Conservation (phyloP, 1,140 invertebrate genomes). For the Scaptomyza montana region DNA sequence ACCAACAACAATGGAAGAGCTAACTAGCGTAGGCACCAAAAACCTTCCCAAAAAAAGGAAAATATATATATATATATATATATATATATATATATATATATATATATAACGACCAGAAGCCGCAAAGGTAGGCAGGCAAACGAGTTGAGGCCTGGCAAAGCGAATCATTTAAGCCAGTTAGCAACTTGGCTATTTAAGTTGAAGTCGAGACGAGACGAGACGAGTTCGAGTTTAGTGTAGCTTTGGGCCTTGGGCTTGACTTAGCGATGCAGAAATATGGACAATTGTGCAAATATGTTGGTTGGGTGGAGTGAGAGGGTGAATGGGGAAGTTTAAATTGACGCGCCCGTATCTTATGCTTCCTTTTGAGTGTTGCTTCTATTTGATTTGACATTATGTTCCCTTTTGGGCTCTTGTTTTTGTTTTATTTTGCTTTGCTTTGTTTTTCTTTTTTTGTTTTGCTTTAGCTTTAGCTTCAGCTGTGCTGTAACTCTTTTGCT, state of each 20-base stretch:
- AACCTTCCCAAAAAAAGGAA: neutral
- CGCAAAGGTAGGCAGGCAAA: slow-evolving; percentile 31
- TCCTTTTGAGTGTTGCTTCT: slow-evolving; percentile 7
- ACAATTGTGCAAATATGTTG: slow-evolving; percentile 78
- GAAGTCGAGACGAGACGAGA: slow-evolving; percentile 5
- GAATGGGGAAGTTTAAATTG: slow-evolving; percentile 7
- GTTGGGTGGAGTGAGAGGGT: too few species aligned
- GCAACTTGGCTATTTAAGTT: slow-evolving; percentile 33
- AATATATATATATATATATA: slow-evolving; percentile 15
- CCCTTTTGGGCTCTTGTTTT: slow-evolving; percentile 5
- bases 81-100: slow-evolving; percentile 27
- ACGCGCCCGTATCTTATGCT: neutral
- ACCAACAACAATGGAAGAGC: slow-evolving; percentile 34
- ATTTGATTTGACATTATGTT: slow-evolving; percentile 23
- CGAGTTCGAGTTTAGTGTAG: slow-evolving; percentile 2
- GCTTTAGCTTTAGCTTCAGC: slow-evolving; percentile 9
- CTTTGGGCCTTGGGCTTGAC: slow-evolving; percentile 26
- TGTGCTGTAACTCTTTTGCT: slow-evolving; percentile 45
- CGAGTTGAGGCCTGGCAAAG: slow-evolving; percentile 37
- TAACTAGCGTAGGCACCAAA: slow-evolving; percentile 53
- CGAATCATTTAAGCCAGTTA: slow-evolving; percentile 29
- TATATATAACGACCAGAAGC: slow-evolving; percentile 4
- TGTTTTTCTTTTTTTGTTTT: slow-evolving; percentile 11
- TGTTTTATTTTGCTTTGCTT: slow-evolving; percentile 6
- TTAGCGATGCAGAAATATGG: slow-evolving; percentile 76